These are phyloP conservation scores for Bubo blakistoni DNA, from an alignment of 2,113 vertebrate species.

Conservation along the genomic window DNA sequence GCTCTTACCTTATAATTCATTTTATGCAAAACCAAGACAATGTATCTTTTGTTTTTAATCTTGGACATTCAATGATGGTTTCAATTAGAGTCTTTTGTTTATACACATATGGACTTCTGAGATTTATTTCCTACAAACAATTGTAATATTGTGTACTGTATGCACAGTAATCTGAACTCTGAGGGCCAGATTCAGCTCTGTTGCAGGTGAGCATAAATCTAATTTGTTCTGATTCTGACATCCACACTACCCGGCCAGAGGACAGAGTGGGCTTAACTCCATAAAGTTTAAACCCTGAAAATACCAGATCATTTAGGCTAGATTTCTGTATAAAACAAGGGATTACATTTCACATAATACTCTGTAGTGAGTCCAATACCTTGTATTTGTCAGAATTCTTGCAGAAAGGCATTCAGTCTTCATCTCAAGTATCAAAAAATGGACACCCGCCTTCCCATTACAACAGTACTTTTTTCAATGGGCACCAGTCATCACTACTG, in stretches of 20 bases:
- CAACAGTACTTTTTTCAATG: background rate
- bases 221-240: constrained; percentile 5
- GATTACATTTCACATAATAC: constrained; percentile 10
- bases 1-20: background rate
- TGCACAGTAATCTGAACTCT: background rate
- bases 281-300: background rate
- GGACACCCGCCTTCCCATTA: background rate
- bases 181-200: background rate
- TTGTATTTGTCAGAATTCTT: background rate
- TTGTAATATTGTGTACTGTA: background rate
- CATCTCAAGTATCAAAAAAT: constrained; percentile 5
- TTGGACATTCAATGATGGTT: constrained; percentile 1
- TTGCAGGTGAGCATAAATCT: background rate
- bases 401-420: background rate
- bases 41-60: background rate
- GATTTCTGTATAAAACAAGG: background rate
- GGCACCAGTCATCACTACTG: background rate
- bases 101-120: background rate
- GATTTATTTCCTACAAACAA: constrained; percentile 22
- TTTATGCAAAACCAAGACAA: constrained; percentile 5
- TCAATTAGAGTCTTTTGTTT: constrained; percentile 36
- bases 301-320: background rate
- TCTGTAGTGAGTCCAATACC: background rate
- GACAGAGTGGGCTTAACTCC: background rate
- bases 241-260: background rate